phyloP scores from a whole-genome alignment of 2,797 vertebrate genomes.

The Arrhamphus sclerolepis region DNA sequence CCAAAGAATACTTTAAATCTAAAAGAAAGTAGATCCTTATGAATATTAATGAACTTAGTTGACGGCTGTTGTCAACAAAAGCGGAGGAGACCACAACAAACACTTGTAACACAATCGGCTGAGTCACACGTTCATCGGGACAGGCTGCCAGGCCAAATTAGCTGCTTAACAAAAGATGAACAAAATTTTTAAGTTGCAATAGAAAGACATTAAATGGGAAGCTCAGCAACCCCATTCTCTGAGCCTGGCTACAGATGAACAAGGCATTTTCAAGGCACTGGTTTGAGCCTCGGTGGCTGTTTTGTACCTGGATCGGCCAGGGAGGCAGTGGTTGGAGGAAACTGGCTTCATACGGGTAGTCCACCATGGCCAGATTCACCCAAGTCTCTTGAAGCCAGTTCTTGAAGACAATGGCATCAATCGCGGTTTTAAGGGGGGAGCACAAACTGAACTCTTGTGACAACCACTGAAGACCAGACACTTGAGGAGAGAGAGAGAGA shows the following conservation, averaged over 20 bases:
- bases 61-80: slow-evolving; percentile 73
- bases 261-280: neutral
- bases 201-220: neutral
- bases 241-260: neutral
- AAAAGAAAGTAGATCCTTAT: slow-evolving; percentile 64
- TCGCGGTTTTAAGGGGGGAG: slow-evolving; percentile 76
- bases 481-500: slow-evolving; percentile 61
- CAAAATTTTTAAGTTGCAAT: neutral
- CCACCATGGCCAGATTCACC: slow-evolving; percentile 95
- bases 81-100: slow-evolving; percentile 64
- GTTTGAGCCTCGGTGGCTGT: neutral
- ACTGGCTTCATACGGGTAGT: slow-evolving; percentile 92
- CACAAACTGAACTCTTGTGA: slow-evolving; percentile 87
- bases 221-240: neutral
- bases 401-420: slow-evolving; percentile 82
- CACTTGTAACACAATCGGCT: slow-evolving; percentile 56
- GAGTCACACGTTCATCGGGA: slow-evolving; percentile 49
- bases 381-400: slow-evolving; percentile 93
- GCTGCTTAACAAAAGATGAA: slow-evolving; percentile 46
- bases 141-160: slow-evolving; percentile 44
- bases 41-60: slow-evolving; percentile 78
- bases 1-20: slow-evolving; percentile 62
- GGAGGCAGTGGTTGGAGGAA: slow-evolving; percentile 93
- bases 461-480: slow-evolving; percentile 87
- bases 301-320: slow-evolving; percentile 93